Percentiles rank a stretch among this genome's conserved stretches.
Conservation (phyloP, 2,888 invertebrate genomes). For the Horisme vitalbata region DNA sequence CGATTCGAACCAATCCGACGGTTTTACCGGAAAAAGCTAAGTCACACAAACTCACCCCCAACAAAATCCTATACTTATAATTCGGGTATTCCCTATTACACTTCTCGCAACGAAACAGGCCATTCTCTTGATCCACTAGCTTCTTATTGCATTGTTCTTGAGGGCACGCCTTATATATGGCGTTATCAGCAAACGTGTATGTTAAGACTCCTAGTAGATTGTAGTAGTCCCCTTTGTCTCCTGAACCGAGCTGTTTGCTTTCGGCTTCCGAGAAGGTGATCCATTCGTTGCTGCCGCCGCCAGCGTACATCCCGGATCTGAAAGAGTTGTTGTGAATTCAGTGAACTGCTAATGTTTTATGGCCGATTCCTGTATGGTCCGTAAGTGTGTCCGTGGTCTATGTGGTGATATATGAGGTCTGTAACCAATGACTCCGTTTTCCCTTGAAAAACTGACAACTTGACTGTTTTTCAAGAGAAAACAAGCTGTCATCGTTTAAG, state of each 20-base stretch:
- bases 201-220: conserved; percentile 90
- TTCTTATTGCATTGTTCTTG: conserved; percentile 97
- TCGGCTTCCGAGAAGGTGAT: conserved; percentile 90
- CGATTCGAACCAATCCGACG: too few relatives aligned
- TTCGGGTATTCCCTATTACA: conserved; percentile 92
- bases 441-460: too few relatives aligned
- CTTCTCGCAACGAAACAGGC: conserved; percentile 96
- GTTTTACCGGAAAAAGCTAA: not conserved
- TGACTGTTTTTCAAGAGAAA: too few relatives aligned
- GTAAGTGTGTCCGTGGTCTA: too few relatives aligned
- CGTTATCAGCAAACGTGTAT: conserved; percentile 90
- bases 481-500: too few relatives aligned
- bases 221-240: conserved; percentile 92
- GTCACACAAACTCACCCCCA: conserved; percentile 85
- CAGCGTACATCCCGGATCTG: conserved; percentile 69
- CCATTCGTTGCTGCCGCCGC: conserved; percentile 85
- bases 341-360: too few relatives aligned
- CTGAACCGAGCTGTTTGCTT: conserved; percentile 86
- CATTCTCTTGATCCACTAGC: conserved; percentile 93
- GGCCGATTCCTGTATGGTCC: too few relatives aligned
- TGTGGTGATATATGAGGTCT: too few relatives aligned
- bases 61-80: conserved; percentile 92
- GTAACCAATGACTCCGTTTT: too few relatives aligned
- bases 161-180: conserved; percentile 96
- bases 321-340: conserved; percentile 28